phyloP scores from a whole-genome alignment of 2,888 invertebrate species.

The Ditula angustiorana region DNA sequence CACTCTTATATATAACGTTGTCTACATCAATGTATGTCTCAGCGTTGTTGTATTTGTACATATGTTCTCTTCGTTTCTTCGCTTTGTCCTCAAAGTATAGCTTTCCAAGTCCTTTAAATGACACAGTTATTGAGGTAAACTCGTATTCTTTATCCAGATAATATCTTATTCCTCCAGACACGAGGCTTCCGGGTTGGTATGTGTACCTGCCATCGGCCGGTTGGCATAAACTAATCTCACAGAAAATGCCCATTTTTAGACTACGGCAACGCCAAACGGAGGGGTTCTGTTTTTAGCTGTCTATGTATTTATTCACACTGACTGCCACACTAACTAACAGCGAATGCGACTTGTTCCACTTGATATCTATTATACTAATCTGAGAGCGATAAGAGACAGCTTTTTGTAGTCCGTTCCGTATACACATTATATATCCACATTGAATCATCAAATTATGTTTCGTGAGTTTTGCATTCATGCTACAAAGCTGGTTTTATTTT shows the following conservation, averaged over 20 bases:
- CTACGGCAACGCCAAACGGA: no score
- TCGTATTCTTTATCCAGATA: slow-evolving; percentile 6
- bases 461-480: no score
- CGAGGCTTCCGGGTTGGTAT: slow-evolving; percentile 23
- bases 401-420: no score
- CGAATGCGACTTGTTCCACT: no score
- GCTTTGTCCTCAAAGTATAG: slow-evolving; percentile 16
- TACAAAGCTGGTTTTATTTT: no score
- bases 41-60: slow-evolving; percentile 1
- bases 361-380: no score
- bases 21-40: slow-evolving; percentile 22
- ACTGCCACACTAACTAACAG: no score
- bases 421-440: no score
- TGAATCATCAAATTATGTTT: no score
- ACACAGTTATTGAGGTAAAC: slow-evolving; percentile 20
- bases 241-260: slow-evolving; percentile 17
- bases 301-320: no score
- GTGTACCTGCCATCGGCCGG: slow-evolving; percentile 1
- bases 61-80: not conserved
- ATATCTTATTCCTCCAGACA: slow-evolving; percentile 25
- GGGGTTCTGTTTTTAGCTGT: no score
- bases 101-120: slow-evolving; percentile 17
- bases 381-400: no score
- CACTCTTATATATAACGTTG: not conserved
- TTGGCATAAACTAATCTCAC: slow-evolving; percentile 17